Evolutionary conservation across 2,113 vertebrate genomes (phyloP).

Genomic region (Petromus typicus): DNA sequence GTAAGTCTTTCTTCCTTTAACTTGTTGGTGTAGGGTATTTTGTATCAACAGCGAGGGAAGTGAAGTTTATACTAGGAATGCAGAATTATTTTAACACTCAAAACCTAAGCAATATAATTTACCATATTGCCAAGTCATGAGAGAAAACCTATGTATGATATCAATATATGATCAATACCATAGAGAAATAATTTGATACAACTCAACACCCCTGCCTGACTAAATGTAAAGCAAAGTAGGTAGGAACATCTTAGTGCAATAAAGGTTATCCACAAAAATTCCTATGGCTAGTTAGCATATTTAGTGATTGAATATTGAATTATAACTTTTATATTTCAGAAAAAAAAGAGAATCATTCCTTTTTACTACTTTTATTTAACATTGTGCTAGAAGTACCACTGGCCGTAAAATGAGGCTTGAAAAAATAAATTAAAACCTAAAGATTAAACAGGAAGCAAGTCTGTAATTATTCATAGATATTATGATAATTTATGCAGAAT

Average conservation of each 20-base stretch:
- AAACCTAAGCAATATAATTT: not conserved
- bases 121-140: not conserved
- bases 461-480: not conserved
- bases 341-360: not conserved
- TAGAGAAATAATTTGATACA: constrained; percentile 5
- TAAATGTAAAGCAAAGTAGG: not conserved
- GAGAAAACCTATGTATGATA: not conserved
- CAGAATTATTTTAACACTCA: constrained; percentile 10
- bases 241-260: not conserved
- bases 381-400: not conserved
- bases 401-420: constrained; percentile 3
- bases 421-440: not conserved
- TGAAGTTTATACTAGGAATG: not conserved
- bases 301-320: constrained; percentile 25
- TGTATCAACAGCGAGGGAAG: not conserved
- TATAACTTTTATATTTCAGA: not conserved
- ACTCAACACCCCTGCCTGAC: not conserved
- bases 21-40: not conserved
- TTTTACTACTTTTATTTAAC: not conserved
- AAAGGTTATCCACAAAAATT: not conserved
- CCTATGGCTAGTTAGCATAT: not conserved
- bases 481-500: constrained; percentile 2
- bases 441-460: not conserved
- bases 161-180: constrained; percentile 1
- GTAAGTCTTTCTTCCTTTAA: not conserved